Percentiles rank a stretch among this genome's conserved stretches.
Evolutionary conservation across 2,113 vertebrate species (phyloP).

Genomic region (Hystrix brachyura): DNA sequence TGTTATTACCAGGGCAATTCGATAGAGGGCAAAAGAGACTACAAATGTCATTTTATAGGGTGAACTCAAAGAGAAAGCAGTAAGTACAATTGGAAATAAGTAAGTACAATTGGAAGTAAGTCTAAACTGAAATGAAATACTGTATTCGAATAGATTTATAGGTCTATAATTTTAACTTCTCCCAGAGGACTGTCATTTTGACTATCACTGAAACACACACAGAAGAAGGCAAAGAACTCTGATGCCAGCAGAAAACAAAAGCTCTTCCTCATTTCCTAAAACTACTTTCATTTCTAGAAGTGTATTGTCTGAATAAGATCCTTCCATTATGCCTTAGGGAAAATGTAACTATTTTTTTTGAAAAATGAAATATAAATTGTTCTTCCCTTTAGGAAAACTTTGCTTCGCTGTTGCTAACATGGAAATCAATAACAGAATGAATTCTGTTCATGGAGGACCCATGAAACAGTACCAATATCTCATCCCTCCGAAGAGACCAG

Average conservation of each 20-base stretch:
- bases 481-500: not conserved
- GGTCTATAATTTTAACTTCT: constrained; percentile 77
- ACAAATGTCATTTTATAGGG: constrained; percentile 75
- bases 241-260: constrained; percentile 32
- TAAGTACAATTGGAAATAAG: constrained; percentile 70
- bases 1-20: constrained; percentile 86
- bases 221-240: constrained; percentile 65
- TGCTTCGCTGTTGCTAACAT: not conserved
- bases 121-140: constrained; percentile 76
- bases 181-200: constrained; percentile 60
- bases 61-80: constrained; percentile 74
- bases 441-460: not conserved
- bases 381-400: constrained; percentile 44
- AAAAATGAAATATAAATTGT: constrained; percentile 52
- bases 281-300: constrained; percentile 46
- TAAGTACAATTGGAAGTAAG: constrained; percentile 68
- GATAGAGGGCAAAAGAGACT: constrained; percentile 89
- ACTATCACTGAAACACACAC: constrained; percentile 61
- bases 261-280: constrained; percentile 18
- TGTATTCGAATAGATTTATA: constrained; percentile 55
- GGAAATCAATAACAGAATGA: constrained; percentile 2
- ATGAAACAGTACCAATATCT: not conserved
- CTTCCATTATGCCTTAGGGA: constrained; percentile 18
- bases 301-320: constrained; percentile 37
- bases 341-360: not conserved